Evolutionary conservation across 1,140 invertebrate genomes (phyloP), one percentile per base, ranked within the genome.

Genomic region (Anoplolepis gracilipes): DNA sequence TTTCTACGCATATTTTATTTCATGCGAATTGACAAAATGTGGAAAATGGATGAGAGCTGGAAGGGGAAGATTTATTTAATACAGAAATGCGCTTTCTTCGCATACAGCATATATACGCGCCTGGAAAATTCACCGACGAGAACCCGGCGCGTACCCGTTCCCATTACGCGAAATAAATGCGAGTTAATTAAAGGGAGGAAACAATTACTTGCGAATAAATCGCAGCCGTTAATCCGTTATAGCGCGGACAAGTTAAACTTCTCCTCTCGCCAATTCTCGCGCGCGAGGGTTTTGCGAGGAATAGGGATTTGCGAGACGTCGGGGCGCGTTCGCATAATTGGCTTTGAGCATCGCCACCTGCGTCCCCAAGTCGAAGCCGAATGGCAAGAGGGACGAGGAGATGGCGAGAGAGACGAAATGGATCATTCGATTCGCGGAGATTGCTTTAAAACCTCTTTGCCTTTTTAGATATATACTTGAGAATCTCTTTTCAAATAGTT

Each of bases 341-440:
- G 94, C 94, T 95, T 92, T 95, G 94, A 95, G 91, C 93, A 91
- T 93, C 92, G 92, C 92, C 94, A 95, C 94, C 94, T 95, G 94
- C 93, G 94, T 85, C 94, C 91, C 84, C 13, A 87, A 91, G 87
- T 91, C 92, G 92, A 92, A 93, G 76, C 78, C 79, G 42, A 59
- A 42, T 25, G 65, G 5, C 1, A 36, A 19, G 46, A 49, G 61
- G 28, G 57, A 53, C 8, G 53, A 49, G 81, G 65, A 57, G 61
- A 42, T n/a, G n/a, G n/a, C n/a, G 46, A 49, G 46, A 85, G 61
- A 62, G 62, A 65, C 33, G 36, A 72, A 59, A 77, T 73, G 85
- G 75, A 87, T 87, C 69, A 64, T 76, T 64, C 65, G 57, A 36
- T 73, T 67, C 39, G 55, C 25, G 25, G 11, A 33, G 19, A 69